phyloP scores from a whole-genome alignment of 2,113 vertebrate genomes.

The Ardeotis arabs region DNA sequence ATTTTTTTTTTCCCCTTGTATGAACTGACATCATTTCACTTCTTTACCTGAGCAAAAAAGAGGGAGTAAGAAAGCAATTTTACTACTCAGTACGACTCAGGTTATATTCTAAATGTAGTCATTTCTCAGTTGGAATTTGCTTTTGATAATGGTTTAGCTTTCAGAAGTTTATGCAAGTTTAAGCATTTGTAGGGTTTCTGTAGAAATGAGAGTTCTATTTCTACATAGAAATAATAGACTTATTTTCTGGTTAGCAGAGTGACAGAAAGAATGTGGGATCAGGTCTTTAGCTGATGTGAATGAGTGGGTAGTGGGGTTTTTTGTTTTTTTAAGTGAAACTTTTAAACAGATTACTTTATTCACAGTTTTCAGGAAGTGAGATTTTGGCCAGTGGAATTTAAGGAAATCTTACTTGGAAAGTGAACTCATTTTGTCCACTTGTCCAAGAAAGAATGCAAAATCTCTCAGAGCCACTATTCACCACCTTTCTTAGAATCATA shows the following conservation, averaged over 20 bases:
- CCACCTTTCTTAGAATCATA: background rate
- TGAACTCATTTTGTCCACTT: background rate
- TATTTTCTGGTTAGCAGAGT: background rate
- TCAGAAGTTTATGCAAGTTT: background rate
- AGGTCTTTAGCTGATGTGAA: background rate
- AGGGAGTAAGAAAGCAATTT: background rate
- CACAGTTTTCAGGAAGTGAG: background rate
- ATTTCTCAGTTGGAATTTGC: background rate
- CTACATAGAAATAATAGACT: background rate
- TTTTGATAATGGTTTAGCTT: background rate
- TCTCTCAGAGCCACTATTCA: background rate
- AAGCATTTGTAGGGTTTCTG: background rate
- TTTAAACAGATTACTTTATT: background rate
- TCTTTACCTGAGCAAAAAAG: background rate
- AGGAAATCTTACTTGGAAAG: background rate
- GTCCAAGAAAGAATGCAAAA: background rate
- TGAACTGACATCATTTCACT: background rate
- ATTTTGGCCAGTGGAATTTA: background rate
- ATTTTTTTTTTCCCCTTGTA: background rate
- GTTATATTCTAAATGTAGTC: background rate
- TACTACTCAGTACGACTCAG: too few relatives aligned
- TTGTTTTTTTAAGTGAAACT: background rate
- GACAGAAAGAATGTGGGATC: background rate
- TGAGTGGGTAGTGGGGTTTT: background rate
- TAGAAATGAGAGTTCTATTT: background rate